Percentiles rank a stretch among this genome's conserved stretches.
These are phyloP conservation scores for Thinocorus orbignyianus DNA, from an alignment of 2,113 vertebrate species.

Conservation along the genomic window DNA sequence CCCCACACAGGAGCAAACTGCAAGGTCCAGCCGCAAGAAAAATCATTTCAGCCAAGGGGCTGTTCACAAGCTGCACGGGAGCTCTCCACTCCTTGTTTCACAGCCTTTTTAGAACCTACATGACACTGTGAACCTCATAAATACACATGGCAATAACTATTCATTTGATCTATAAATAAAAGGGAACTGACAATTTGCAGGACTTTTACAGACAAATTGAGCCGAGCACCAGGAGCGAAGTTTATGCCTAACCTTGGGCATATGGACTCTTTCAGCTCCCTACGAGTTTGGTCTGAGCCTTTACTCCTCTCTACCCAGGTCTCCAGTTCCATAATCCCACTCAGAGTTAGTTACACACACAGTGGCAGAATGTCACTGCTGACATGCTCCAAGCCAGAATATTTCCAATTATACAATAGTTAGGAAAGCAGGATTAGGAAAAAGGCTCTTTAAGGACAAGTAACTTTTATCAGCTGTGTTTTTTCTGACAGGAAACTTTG, in stretches of 20 bases:
- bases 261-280: not conserved
- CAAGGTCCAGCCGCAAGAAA: not conserved
- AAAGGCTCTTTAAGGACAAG: not conserved
- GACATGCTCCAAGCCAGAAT: not conserved
- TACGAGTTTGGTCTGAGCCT: not conserved
- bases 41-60: not conserved
- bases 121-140: conserved; percentile 33
- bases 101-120: not conserved
- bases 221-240: not conserved
- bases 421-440: not conserved
- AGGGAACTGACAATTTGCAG: not conserved
- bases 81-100: not conserved
- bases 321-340: not conserved
- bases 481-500: not conserved
- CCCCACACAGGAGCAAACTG: not conserved
- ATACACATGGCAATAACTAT: conserved; percentile 2
- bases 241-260: not conserved
- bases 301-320: not conserved
- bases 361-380: not conserved
- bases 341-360: not conserved
- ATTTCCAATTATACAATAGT: not conserved
- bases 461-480: not conserved
- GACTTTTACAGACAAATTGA: not conserved
- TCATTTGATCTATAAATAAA: not conserved
- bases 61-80: not conserved